These are phyloP conservation scores for Scomber scombrus DNA, from an alignment of 2,113 vertebrate species.

Conservation along the genomic window DNA sequence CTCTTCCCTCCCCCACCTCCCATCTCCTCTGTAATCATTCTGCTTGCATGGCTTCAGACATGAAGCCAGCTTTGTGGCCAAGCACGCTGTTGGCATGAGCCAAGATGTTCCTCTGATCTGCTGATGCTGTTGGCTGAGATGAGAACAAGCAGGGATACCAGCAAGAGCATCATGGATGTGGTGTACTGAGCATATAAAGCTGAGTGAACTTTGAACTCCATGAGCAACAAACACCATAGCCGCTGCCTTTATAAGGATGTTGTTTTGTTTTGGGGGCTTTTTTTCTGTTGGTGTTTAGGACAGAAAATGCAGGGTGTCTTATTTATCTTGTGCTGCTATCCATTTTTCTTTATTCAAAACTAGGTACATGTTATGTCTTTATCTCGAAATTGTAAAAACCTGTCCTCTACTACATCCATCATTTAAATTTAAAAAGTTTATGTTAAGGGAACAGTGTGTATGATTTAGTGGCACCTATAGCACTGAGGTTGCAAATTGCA, in stretches of 20 bases:
- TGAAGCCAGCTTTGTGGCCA: conserved; percentile 48
- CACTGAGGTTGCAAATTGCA: too few species aligned
- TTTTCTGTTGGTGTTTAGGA: too few species aligned
- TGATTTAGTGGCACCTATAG: too few species aligned
- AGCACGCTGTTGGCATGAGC: conserved; percentile 66
- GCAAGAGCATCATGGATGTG: neutral
- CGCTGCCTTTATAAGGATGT: too few species aligned
- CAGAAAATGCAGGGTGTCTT: neutral
- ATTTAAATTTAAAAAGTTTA: too few species aligned
- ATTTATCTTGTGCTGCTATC: neutral
- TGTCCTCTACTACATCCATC: too few species aligned
- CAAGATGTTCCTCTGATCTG: conserved; percentile 49
- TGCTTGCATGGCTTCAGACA: conserved; percentile 58
- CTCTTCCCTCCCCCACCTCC: neutral
- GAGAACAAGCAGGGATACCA: conserved; percentile 10
- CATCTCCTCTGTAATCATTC: conserved; percentile 63
- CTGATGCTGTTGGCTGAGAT: conserved; percentile 40
- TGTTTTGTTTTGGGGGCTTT: too few species aligned
- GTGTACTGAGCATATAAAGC: neutral
- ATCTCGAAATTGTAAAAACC: too few species aligned
- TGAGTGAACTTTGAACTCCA: neutral
- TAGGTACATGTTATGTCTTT: too few species aligned
- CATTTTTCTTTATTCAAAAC: too few species aligned
- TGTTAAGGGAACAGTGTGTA: too few species aligned
- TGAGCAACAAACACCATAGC: neutral